A percentile compares a stretch with the other conserved stretches of the same genome.
Evolutionary conservation across 2,113 vertebrate species (phyloP).

Genomic region (Macquaria australasica): DNA sequence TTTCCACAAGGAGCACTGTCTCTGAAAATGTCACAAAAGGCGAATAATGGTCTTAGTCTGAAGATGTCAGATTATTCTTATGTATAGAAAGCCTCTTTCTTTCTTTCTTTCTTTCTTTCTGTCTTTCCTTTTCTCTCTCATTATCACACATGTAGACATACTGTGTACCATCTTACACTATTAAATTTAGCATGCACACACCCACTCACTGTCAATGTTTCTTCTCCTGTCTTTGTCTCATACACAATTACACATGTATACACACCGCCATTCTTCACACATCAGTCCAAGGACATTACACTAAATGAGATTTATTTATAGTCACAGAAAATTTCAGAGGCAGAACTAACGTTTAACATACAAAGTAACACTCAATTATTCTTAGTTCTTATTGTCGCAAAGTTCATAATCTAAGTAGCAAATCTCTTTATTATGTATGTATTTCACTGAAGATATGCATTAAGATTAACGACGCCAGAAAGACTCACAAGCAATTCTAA

Average conservation of each 20-base stretch:
- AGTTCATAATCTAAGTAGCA: constrained; percentile 27
- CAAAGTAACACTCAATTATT: constrained; percentile 39
- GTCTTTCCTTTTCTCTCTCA: background rate
- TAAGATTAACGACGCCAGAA: constrained; percentile 23
- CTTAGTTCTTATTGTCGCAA: constrained; percentile 21
- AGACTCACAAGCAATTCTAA: constrained; percentile 25
- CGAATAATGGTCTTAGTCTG: background rate
- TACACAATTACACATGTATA: constrained; percentile 24
- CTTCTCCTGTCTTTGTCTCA: constrained; percentile 15
- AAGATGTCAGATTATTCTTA: background rate
- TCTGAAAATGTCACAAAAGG: constrained; percentile 17
- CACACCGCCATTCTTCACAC: constrained; percentile 37
- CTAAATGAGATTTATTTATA: constrained; percentile 57
- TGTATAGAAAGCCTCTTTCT: background rate
- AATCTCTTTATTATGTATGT: constrained; percentile 36
- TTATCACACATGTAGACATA: background rate
- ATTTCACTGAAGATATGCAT: constrained; percentile 19
- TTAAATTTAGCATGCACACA: constrained; percentile 17
- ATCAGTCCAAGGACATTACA: constrained; percentile 41
- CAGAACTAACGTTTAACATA: constrained; percentile 30
- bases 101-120: background rate
- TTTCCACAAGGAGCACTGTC: background rate
- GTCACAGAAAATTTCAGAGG: constrained; percentile 27
- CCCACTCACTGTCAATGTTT: constrained; percentile 15
- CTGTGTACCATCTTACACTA: background rate